Evolutionary conservation across 2,113 vertebrate species (phyloP).

Genomic region (Triplophysa siluroides): DNA sequence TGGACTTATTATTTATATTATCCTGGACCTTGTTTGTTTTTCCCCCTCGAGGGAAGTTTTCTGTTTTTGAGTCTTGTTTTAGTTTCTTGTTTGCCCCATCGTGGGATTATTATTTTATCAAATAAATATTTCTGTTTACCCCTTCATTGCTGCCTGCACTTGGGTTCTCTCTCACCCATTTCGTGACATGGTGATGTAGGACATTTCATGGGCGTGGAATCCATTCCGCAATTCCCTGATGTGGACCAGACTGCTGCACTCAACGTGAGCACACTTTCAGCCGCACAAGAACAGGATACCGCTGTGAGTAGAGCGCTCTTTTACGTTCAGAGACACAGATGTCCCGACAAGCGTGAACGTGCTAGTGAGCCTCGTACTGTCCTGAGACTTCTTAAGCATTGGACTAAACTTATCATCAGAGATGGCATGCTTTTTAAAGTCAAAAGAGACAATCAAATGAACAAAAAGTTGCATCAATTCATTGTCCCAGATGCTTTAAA

Average conservation of each 20-base stretch:
- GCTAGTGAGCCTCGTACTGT: too few species aligned
- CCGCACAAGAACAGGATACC: background rate
- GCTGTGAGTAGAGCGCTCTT: background rate
- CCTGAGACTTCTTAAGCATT: slow-evolving; percentile 9
- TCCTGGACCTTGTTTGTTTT: too few species aligned
- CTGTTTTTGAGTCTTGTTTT: too few species aligned
- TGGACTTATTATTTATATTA: too few species aligned
- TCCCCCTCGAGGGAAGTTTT: too few species aligned
- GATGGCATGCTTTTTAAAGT: slow-evolving; percentile 26
- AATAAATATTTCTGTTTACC: too few species aligned
- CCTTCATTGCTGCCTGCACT: too few species aligned
- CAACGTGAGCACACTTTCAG: background rate
- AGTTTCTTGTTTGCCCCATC: too few species aligned
- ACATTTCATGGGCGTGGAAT: background rate
- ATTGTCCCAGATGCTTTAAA: background rate
- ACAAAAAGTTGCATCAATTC: background rate
- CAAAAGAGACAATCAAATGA: background rate
- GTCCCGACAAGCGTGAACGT: slow-evolving; percentile 11
- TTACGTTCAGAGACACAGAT: background rate
- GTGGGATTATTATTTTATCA: too few species aligned
- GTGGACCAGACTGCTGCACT: background rate
- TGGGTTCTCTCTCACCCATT: too few species aligned
- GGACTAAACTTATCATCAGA: slow-evolving; percentile 29
- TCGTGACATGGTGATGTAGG: too few species aligned
- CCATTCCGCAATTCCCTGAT: background rate